These are phyloP conservation scores for Andricus curvator DNA, from an alignment of 2,888 invertebrate species.

Conservation along the genomic window DNA sequence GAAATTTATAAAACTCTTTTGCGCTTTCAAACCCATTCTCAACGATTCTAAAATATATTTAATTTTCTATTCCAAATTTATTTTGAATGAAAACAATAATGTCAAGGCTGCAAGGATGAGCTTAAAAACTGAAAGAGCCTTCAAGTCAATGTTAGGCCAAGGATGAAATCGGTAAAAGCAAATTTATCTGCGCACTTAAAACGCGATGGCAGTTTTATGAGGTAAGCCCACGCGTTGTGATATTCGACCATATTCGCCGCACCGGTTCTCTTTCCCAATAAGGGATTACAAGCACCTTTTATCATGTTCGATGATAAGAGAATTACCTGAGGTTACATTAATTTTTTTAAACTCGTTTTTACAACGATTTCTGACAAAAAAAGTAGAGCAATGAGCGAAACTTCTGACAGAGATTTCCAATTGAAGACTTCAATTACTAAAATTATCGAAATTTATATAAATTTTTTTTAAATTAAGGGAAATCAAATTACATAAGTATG, in stretches of 20 bases:
- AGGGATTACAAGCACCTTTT: not conserved
- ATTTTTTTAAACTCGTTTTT: not conserved
- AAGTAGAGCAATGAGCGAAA: not conserved
- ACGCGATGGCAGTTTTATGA: conserved; percentile 20
- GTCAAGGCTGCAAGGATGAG: conserved; percentile 3
- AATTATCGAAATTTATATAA: conserved; percentile 8
- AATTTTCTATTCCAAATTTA: not conserved
- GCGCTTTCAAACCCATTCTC: not conserved
- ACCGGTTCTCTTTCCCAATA: conserved; percentile 3
- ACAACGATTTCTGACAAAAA: not conserved
- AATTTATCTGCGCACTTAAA: conserved; percentile 3
- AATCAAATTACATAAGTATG: not conserved
- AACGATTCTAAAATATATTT: not conserved
- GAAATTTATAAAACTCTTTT: not conserved
- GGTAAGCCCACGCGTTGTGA: not conserved
- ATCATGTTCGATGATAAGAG: conserved; percentile 3
- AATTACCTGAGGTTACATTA: not conserved
- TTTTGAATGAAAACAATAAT: not conserved
- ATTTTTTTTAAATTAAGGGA: not conserved
- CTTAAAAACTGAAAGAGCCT: not conserved
- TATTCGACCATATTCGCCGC: not conserved
- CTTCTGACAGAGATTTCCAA: not conserved
- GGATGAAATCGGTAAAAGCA: conserved; percentile 5
- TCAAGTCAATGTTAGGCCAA: conserved; percentile 25
- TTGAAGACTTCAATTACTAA: not conserved